phyloP scores from a whole-genome alignment of 2,797 vertebrate species.

The Miichthys miiuy region DNA sequence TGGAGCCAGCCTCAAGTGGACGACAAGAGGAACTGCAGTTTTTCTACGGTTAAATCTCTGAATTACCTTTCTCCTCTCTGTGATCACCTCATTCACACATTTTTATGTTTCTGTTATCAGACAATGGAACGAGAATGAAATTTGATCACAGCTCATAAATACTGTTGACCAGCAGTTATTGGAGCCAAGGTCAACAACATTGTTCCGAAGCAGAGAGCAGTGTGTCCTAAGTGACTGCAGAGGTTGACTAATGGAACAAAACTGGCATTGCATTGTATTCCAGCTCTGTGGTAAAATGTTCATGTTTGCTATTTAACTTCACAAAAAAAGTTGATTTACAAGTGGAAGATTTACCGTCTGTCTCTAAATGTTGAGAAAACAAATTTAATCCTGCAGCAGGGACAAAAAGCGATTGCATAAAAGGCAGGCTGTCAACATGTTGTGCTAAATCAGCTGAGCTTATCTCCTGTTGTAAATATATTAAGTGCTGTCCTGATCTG shows the following conservation, averaged over 20 bases:
- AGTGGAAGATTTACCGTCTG: not conserved
- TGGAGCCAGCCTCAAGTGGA: too few species aligned
- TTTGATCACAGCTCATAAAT: not conserved
- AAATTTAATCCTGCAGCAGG: not conserved
- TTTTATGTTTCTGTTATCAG: not conserved
- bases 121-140: not conserved
- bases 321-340: not conserved
- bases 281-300: not conserved
- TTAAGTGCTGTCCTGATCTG: not conserved
- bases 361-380: not conserved
- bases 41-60: too few species aligned
- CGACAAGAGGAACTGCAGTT: too few species aligned
- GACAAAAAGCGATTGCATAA: not conserved
- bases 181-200: not conserved
- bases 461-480: not conserved
- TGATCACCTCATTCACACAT: not conserved
- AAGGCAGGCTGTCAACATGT: not conserved
- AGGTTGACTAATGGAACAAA: not conserved
- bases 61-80: not conserved
- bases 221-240: not conserved
- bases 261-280: too few species aligned
- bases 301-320: not conserved
- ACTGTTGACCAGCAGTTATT: too few species aligned
- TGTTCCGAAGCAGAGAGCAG: not conserved
- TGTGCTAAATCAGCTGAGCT: not conserved